A percentile compares a stretch with the other conserved stretches of the same genome.
Conservation (phyloP, 2,888 invertebrate species). For the Antheraea assamensis region DNA sequence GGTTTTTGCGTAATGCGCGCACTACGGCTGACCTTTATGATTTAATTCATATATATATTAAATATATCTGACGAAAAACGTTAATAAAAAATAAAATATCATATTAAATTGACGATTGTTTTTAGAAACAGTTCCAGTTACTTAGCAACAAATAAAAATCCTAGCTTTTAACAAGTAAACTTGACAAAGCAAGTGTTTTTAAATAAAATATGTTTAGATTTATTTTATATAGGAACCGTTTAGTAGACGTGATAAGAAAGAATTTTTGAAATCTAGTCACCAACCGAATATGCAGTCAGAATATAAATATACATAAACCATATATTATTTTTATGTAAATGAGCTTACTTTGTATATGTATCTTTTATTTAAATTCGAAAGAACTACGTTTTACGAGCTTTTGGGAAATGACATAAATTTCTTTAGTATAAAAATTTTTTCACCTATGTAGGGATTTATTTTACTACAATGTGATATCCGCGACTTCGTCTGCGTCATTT, state of each 20-base stretch:
- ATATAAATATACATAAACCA: background rate
- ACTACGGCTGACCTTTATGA: too few species aligned
- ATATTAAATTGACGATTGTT: background rate
- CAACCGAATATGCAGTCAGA: background rate
- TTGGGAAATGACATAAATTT: too few species aligned
- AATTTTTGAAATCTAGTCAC: background rate
- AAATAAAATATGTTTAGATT: constrained; percentile 11
- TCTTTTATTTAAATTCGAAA: too few species aligned
- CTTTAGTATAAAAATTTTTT: too few species aligned
- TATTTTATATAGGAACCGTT: constrained; percentile 13
- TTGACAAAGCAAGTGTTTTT: background rate
- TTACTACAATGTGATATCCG: too few species aligned
- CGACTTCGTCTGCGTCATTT: too few species aligned
- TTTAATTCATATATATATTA: too few species aligned
- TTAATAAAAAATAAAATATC: background rate
- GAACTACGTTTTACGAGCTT: too few species aligned
- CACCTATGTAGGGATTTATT: too few species aligned
- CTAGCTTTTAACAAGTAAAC: constrained; percentile 8
- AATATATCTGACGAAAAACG: background rate
- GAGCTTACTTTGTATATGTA: background rate
- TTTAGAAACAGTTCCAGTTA: background rate
- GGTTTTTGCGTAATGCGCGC: too few species aligned
- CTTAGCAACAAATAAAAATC: background rate
- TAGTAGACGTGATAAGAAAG: constrained; percentile 20
- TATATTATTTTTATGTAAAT: background rate